Conservation (phyloP, 2,888 invertebrate genomes). For the Ellobium chinense region DNA sequence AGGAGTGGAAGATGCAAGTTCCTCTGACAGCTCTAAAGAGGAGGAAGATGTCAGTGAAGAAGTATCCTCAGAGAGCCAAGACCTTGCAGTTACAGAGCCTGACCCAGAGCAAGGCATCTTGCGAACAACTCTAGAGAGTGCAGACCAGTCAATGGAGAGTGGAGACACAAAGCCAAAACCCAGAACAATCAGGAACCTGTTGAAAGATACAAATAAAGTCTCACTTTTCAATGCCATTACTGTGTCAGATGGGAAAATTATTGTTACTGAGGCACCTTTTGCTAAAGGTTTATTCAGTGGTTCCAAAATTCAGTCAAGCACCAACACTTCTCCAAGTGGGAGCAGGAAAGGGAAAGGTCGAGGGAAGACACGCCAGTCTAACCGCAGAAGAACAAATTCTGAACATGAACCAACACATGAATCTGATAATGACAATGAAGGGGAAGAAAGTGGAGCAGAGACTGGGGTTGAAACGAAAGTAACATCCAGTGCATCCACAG, state of each 20-base stretch:
- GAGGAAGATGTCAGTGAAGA: not conserved
- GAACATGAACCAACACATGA: not conserved
- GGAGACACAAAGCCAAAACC: not conserved
- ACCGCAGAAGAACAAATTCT: not conserved
- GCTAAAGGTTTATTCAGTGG: slow-evolving; percentile 42
- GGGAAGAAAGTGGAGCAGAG: not conserved
- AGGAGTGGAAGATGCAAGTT: not conserved
- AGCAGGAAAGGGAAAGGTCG: not conserved
- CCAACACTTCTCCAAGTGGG: not conserved
- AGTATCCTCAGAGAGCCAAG: not conserved
- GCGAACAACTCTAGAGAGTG: slow-evolving; percentile 30
- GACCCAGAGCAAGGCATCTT: not conserved
- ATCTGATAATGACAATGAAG: not conserved
- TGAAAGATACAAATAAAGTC: not conserved
- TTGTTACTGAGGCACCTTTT: slow-evolving; percentile 8
- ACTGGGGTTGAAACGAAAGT: not conserved
- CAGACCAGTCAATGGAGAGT: not conserved
- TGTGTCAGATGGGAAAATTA: not conserved
- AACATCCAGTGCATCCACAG: not conserved
- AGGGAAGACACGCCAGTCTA: not conserved
- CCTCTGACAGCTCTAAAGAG: not conserved
- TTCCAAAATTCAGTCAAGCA: slow-evolving; percentile 16
- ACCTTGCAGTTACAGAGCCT: not conserved
- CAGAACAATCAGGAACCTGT: not conserved
- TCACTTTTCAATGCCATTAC: not conserved